Conservation (phyloP, 2,888 invertebrate species). For the Cryptophagus acutangulus region DNA sequence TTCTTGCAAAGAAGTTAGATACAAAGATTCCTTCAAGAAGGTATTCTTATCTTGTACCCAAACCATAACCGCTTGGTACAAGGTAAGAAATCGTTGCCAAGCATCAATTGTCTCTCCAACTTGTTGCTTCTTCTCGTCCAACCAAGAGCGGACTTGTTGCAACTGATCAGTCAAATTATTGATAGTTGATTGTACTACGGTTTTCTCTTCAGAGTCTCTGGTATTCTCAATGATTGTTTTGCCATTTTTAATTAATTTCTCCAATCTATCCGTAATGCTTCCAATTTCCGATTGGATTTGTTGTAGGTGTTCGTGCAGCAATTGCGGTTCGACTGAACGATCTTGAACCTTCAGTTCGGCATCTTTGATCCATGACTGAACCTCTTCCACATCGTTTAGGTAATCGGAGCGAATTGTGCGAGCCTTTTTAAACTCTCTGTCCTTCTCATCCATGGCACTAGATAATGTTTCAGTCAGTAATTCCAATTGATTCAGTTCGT, state of each 20-base stretch:
- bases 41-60: conserved; percentile 80
- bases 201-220: conserved; percentile 70
- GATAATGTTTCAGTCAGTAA: conserved; percentile 72
- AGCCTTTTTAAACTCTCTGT: conserved; percentile 81
- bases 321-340: conserved; percentile 69
- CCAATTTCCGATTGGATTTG: conserved; percentile 72
- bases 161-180: conserved; percentile 73
- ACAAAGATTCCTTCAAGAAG: conserved; percentile 74
- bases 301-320: conserved; percentile 71
- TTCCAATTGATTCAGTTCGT: conserved; percentile 78
- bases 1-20: conserved; percentile 72
- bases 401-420: conserved; percentile 78
- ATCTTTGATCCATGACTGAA: conserved; percentile 77
- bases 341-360: conserved; percentile 76
- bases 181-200: conserved; percentile 69
- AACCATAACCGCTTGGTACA: conserved; percentile 73
- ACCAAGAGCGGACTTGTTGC: conserved; percentile 68
- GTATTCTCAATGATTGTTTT: conserved; percentile 74
- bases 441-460: conserved; percentile 81
- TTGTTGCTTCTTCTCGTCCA: conserved; percentile 78
- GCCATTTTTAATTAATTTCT: conserved; percentile 73
- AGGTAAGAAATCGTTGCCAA: conserved; percentile 78
- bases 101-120: conserved; percentile 85
- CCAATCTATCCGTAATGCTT: conserved; percentile 68
- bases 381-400: conserved; percentile 69